These are phyloP conservation scores for Sinocyclocheilus rhinocerous DNA, from an alignment of 2,113 vertebrate species.

Conservation along the genomic window DNA sequence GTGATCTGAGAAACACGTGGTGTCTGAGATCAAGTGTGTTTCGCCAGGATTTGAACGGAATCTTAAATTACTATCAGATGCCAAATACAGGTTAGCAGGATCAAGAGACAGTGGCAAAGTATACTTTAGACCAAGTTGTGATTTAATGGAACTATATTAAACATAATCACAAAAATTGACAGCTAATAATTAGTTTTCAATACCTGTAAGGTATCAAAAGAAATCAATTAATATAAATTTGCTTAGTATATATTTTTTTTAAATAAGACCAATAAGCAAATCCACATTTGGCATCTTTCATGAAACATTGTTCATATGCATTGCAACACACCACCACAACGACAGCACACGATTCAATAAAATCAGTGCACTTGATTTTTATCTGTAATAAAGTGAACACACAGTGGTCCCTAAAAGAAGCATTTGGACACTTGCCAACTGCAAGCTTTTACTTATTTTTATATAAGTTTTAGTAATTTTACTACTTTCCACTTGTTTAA, in stretches of 20 bases:
- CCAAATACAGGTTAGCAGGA: conserved; percentile 38
- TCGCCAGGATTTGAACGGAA: background rate
- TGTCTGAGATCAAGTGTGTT: conserved; percentile 29
- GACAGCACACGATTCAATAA: conserved; percentile 26
- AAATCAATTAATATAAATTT: background rate
- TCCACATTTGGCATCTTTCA: conserved; percentile 50
- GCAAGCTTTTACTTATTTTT: no score
- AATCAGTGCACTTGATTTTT: background rate
- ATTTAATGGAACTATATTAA: background rate
- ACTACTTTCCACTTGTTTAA: no score
- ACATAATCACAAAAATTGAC: no score
- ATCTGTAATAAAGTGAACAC: background rate
- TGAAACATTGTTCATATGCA: conserved; percentile 4
- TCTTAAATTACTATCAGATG: conserved; percentile 27
- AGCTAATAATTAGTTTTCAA: background rate
- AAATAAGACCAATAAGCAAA: background rate
- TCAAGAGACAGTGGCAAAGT: background rate
- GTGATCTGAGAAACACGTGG: background rate
- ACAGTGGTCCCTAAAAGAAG: background rate
- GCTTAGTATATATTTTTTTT: no score
- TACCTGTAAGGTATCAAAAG: background rate
- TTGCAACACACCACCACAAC: conserved; percentile 21
- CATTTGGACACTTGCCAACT: background rate
- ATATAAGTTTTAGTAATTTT: no score
- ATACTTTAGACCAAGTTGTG: background rate